These are phyloP conservation scores for Gnatocerus cornutus DNA, from an alignment of 2,888 invertebrate species.

Conservation along the genomic window DNA sequence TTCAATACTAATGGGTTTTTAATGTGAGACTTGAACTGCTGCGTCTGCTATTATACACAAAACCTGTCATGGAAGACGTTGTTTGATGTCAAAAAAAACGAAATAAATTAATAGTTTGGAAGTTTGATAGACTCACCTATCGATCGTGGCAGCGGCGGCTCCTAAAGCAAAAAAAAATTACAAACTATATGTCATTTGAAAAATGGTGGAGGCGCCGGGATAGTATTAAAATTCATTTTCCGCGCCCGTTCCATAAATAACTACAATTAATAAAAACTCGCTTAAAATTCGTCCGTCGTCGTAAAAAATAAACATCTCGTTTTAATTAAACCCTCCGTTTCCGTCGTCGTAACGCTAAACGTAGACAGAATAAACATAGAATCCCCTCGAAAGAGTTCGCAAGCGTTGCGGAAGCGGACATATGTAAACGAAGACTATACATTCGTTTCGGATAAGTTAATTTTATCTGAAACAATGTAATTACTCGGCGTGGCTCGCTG, in stretches of 20 bases:
- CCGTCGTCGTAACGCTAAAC: constrained; percentile 29
- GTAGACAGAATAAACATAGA: constrained; percentile 40
- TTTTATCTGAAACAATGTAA: constrained; percentile 67
- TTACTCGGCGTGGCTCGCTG: constrained; percentile 64
- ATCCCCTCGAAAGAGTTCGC: background rate
- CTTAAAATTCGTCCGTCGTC: constrained; percentile 12
- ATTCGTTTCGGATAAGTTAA: constrained; percentile 66
- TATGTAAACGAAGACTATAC: constrained; percentile 62
- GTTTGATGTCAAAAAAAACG: constrained; percentile 15
- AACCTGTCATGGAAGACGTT: constrained; percentile 24
- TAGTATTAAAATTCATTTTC: too few relatives aligned
- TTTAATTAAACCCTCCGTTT: constrained; percentile 40
- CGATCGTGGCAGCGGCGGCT: too few relatives aligned
- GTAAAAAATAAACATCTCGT: constrained; percentile 24
- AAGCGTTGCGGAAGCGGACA: constrained; percentile 46
- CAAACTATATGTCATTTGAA: too few relatives aligned
- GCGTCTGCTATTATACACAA: constrained; percentile 38
- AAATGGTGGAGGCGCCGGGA: too few relatives aligned
- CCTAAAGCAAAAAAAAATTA: too few relatives aligned
- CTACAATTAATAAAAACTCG: too few relatives aligned
- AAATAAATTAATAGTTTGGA: constrained; percentile 34
- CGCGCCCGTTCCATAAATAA: too few relatives aligned
- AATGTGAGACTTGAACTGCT: constrained; percentile 47
- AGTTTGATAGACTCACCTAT: too few relatives aligned
- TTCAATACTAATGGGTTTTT: constrained; percentile 47